phyloP scores from a whole-genome alignment of 2,888 invertebrate species.

The Ptilodon capucinus region DNA sequence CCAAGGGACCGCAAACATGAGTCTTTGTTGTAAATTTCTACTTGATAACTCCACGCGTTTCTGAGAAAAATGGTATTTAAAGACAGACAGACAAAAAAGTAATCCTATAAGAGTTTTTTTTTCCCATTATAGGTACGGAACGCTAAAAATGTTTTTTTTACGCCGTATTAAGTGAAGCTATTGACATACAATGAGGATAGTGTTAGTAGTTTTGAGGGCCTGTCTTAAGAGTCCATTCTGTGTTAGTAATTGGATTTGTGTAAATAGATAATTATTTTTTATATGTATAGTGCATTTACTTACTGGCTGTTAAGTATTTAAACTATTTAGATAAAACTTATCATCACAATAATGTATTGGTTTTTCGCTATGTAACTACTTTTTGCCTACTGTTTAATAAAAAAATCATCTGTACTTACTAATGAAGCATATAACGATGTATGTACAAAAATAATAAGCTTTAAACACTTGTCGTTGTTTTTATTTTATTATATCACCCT shows the following conservation, averaged over 20 bases:
- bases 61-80: too few species aligned
- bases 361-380: slow-evolving; percentile 52
- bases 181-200: too few species aligned
- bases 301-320: slow-evolving; percentile 75
- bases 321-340: slow-evolving; percentile 51
- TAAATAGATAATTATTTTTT: slow-evolving; percentile 67
- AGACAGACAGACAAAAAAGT: too few species aligned
- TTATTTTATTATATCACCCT: slow-evolving; percentile 30
- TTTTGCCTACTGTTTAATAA: slow-evolving; percentile 42
- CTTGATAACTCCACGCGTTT: too few species aligned
- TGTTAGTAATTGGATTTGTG: slow-evolving; percentile 50
- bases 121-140: too few species aligned
- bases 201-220: too few species aligned
- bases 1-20: too few species aligned
- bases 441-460: slow-evolving; percentile 81
- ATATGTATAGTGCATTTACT: slow-evolving; percentile 77
- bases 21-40: too few species aligned
- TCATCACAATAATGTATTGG: slow-evolving; percentile 49
- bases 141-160: too few species aligned
- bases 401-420: slow-evolving; percentile 69
- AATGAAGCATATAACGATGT: slow-evolving; percentile 75
- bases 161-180: too few species aligned
- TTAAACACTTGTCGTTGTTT: slow-evolving; percentile 58
- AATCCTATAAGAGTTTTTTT: too few species aligned
- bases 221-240: slow-evolving; percentile 43